phyloP scores from a whole-genome alignment of 1,140 invertebrate species.

The Drosophila novamexicana region DNA sequence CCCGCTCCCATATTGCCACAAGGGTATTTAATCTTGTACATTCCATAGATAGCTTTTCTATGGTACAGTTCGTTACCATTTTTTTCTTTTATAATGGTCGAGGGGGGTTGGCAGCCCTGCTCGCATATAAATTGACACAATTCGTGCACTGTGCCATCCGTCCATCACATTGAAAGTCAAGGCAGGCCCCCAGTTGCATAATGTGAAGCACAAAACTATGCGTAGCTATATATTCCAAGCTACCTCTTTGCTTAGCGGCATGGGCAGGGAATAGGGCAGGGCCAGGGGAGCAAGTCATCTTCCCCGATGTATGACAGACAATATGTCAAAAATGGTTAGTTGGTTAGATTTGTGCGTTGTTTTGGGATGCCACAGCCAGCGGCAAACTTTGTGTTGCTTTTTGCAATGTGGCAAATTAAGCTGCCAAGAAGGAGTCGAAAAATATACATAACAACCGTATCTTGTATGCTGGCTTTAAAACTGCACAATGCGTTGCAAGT shows the following conservation, averaged over 20 bases:
- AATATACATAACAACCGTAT: slow-evolving; percentile 18
- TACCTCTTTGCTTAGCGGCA: neutral
- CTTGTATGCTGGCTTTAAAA: slow-evolving; percentile 23
- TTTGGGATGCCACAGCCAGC: slow-evolving; percentile 13
- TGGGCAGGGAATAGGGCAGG: neutral
- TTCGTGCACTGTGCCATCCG: slow-evolving; percentile 36
- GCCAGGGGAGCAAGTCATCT: neutral
- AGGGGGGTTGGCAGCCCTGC: neutral
- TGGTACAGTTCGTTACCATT: neutral
- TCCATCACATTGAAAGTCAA: slow-evolving; percentile 52
- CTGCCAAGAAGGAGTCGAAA: slow-evolving; percentile 22
- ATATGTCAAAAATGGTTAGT: slow-evolving; percentile 48
- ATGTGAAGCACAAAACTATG: slow-evolving; percentile 29
- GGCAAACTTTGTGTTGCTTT: slow-evolving; percentile 5
- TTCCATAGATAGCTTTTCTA: neutral
- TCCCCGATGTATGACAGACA: slow-evolving; percentile 30
- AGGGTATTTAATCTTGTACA: neutral
- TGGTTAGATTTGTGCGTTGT: slow-evolving; percentile 33
- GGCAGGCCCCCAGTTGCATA: slow-evolving; percentile 22
- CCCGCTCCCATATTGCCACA: neutral
- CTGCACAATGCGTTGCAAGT: slow-evolving; percentile 10
- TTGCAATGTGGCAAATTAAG: slow-evolving; percentile 31
- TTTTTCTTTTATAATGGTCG: slow-evolving; percentile 42
- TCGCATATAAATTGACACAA: slow-evolving; percentile 67
- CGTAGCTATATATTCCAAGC: slow-evolving; percentile 13